These are phyloP conservation scores for Pseudochaenichthys georgianus DNA, from an alignment of 2,797 vertebrate genomes.

Conservation along the genomic window DNA sequence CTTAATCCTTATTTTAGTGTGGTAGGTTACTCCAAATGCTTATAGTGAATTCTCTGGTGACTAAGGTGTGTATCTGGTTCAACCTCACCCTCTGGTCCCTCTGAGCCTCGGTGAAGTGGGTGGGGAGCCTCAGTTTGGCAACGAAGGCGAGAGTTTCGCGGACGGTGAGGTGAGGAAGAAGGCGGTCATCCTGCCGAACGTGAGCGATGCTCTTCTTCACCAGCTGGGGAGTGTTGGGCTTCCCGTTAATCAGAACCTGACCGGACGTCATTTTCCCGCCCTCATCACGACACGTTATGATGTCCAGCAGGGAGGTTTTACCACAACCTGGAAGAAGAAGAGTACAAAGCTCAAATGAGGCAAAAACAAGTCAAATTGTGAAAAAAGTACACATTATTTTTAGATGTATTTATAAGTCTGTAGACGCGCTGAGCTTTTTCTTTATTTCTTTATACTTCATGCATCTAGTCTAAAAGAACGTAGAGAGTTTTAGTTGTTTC, in stretches of 20 bases:
- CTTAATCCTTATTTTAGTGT: no score
- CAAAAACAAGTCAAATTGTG: not conserved
- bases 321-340: constrained; percentile 86
- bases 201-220: constrained; percentile 93
- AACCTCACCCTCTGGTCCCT: constrained; percentile 90
- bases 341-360: not conserved
- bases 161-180: constrained; percentile 94
- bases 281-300: constrained; percentile 92
- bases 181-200: constrained; percentile 92
- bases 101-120: constrained; percentile 90
- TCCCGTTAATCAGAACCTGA: constrained; percentile 90
- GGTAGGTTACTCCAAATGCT: no score
- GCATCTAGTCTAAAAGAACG: not conserved
- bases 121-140: constrained; percentile 93
- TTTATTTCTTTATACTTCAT: not conserved
- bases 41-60: not conserved
- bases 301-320: constrained; percentile 92
- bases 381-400: no score
- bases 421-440: no score
- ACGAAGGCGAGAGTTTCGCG: constrained; percentile 92
- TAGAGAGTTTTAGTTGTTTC: not conserved
- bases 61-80: not conserved
- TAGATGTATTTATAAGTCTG: no score
- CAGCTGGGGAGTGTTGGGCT: constrained; percentile 87
- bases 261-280: constrained; percentile 89